Evolutionary conservation across 1,140 invertebrate genomes (phyloP).

Genomic region (Leptoteleia sp.): DNA sequence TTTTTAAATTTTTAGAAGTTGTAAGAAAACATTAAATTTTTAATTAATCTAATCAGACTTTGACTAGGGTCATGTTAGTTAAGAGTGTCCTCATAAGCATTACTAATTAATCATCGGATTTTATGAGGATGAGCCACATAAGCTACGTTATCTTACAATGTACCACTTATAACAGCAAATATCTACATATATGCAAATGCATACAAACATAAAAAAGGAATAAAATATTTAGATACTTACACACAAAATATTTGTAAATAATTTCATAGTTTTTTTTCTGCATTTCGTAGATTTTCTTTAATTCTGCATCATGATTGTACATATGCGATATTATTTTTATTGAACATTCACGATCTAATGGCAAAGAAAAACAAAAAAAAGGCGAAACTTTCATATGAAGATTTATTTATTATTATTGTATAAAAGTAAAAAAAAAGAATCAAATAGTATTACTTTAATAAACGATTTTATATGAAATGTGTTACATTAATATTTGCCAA

Average conservation of each 20-base stretch:
- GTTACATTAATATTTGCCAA: background rate
- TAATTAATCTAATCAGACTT: no score
- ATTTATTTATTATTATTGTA: background rate
- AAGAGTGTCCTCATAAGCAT: no score
- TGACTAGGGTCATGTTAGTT: no score
- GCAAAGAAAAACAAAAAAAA: background rate
- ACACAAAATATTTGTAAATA: slow-evolving; percentile 33
- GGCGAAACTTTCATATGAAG: no score
- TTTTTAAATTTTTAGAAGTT: no score
- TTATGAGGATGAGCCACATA: no score
- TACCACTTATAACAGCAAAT: no score
- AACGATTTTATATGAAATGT: background rate
- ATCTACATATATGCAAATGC: no score
- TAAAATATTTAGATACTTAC: background rate
- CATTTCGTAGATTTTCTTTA: slow-evolving; percentile 16
- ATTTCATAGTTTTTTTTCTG: background rate
- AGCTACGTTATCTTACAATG: no score
- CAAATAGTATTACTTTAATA: background rate
- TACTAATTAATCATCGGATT: no score
- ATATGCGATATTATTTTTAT: slow-evolving; percentile 1
- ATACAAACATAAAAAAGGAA: no score
- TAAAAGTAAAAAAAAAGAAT: background rate
- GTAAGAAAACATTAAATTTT: no score
- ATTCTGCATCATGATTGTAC: background rate
- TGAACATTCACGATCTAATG: background rate